These are phyloP conservation scores for Tachypleus tridentatus DNA, from an alignment of 1,140 invertebrate genomes.

Conservation along the genomic window DNA sequence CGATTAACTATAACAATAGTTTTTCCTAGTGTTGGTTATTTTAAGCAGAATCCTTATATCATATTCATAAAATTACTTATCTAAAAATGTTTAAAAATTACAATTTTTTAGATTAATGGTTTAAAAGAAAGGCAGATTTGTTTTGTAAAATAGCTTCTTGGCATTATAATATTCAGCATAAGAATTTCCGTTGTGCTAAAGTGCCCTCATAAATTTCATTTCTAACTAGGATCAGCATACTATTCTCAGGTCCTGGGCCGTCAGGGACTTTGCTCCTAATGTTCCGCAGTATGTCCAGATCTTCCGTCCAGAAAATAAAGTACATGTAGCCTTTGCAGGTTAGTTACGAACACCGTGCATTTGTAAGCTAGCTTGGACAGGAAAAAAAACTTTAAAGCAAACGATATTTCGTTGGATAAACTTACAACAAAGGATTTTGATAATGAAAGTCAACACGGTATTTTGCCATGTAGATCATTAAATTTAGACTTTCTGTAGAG, in stretches of 20 bases:
- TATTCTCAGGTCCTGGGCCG: constrained; percentile 92
- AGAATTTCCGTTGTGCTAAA: constrained; percentile 5
- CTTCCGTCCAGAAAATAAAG: constrained; percentile 92
- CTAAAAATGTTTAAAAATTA: no score
- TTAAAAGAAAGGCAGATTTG: no score
- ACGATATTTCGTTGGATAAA: neutral
- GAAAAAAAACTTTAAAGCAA: neutral
- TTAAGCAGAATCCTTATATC: no score
- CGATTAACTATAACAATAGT: no score
- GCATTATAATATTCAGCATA: neutral
- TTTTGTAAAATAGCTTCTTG: neutral
- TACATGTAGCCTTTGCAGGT: constrained; percentile 93
- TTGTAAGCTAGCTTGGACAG: neutral
- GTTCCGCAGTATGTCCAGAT: constrained; percentile 97
- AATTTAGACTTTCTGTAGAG: no score
- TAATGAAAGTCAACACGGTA: no score
- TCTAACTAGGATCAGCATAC: constrained; percentile 82
- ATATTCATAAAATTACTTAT: no score
- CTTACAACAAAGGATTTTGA: no score
- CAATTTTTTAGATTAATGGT: no score
- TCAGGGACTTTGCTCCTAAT: constrained; percentile 91
- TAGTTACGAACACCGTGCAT: constrained; percentile 6
- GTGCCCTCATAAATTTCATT: neutral
- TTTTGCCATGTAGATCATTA: no score
- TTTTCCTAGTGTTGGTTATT: no score